phyloP scores from a whole-genome alignment of 2,113 vertebrate genomes.

The Sylvia atricapilla region DNA sequence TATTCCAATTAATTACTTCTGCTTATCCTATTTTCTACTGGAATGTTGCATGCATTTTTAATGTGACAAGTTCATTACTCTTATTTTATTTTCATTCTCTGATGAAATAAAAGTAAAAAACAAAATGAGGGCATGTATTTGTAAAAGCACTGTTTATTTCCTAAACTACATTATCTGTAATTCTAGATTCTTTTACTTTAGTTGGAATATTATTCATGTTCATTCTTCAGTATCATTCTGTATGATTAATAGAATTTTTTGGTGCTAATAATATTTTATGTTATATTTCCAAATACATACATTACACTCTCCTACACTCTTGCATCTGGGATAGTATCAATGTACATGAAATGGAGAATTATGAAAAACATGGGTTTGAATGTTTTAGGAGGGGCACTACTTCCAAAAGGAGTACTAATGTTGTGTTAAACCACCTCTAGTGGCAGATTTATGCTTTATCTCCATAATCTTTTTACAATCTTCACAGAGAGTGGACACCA shows the following conservation, averaged over 20 bases:
- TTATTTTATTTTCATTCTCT: not conserved
- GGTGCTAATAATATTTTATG: not conserved
- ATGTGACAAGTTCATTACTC: not conserved
- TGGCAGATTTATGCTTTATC: not conserved
- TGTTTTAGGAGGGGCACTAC: not conserved
- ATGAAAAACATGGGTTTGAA: not conserved
- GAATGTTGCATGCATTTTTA: not conserved
- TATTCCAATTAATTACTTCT: not conserved
- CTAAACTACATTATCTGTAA: not conserved
- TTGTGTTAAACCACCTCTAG: not conserved
- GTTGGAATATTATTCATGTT: not conserved
- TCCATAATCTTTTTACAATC: not conserved
- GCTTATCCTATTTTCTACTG: not conserved
- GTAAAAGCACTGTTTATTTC: not conserved
- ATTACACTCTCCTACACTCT: not conserved
- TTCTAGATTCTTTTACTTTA: not conserved
- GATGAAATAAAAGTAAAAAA: not conserved
- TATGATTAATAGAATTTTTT: not conserved
- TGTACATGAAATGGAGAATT: not conserved
- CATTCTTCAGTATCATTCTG: not conserved
- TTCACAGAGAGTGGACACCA: not conserved
- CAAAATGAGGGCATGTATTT: not conserved
- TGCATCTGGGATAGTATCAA: not conserved
- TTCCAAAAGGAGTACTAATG: not conserved
- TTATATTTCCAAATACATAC: not conserved